Evolutionary conservation across 2,113 vertebrate genomes (phyloP).

Genomic region (Caracal caracal): DNA sequence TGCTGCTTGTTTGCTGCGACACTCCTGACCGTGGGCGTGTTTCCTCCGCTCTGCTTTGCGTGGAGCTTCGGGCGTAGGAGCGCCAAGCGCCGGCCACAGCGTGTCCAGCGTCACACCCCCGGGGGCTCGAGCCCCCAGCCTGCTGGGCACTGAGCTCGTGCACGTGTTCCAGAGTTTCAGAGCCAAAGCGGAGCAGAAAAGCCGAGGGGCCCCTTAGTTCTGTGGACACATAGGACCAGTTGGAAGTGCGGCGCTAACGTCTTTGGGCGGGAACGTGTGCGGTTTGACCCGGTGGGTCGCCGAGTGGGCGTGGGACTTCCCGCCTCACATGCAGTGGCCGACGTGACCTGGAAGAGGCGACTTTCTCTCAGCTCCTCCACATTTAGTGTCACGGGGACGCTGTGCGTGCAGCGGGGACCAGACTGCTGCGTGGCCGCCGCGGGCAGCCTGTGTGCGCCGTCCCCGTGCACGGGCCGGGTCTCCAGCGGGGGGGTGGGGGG

Average conservation of each 20-base stretch:
- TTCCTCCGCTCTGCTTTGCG: rapidly evolving
- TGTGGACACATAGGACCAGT: rapidly evolving
- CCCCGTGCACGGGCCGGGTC: background rate
- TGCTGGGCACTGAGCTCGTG: rapidly evolving
- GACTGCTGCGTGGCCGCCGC: background rate
- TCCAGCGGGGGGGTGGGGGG: rapidly evolving
- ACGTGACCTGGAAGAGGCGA: background rate
- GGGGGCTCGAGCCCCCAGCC: background rate
- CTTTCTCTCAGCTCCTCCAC: background rate
- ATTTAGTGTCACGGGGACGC: rapidly evolving
- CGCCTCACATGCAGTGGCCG: rapidly evolving
- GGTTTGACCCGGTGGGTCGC: background rate
- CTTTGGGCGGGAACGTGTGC: rapidly evolving
- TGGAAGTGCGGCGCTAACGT: background rate
- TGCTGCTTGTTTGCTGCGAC: background rate
- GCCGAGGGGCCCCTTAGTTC: background rate
- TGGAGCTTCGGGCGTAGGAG: background rate
- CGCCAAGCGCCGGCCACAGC: rapidly evolving
- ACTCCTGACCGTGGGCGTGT: background rate
- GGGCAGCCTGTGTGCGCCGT: background rate
- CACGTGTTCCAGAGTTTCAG: rapidly evolving
- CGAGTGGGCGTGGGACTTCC: background rate
- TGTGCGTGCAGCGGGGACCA: background rate
- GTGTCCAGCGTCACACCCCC: no score
- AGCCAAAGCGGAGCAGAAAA: no score